Conservation (phyloP, 2,888 invertebrate genomes). For the Thyatira batis region DNA sequence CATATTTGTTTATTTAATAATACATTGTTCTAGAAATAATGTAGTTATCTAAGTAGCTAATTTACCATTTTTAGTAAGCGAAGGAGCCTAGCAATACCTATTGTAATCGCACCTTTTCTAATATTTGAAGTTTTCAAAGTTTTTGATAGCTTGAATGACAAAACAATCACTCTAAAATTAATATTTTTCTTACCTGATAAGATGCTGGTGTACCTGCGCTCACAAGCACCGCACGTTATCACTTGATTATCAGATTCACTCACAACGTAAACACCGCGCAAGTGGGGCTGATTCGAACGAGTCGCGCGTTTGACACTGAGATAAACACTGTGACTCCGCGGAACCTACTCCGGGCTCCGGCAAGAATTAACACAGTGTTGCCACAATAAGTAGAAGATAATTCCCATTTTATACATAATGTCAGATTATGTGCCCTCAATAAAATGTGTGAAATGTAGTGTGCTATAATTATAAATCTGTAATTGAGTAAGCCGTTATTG, state of each 20-base stretch:
- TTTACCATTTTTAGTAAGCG: neutral
- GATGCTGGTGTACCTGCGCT: slow-evolving; percentile 15
- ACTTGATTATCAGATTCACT: slow-evolving; percentile 47
- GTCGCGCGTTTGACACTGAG: slow-evolving; percentile 41
- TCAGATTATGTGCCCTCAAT: neutral
- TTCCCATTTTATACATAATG: slow-evolving; percentile 19
- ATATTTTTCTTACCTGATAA: slow-evolving; percentile 38
- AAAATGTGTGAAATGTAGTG: too few relatives aligned
- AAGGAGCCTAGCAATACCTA: neutral
- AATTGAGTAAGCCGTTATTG: too few relatives aligned
- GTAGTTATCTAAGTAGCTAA: neutral
- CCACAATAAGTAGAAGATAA: slow-evolving; percentile 26
- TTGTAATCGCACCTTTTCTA: neutral
- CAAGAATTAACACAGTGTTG: slow-evolving; percentile 37
- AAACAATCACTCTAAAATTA: neutral
- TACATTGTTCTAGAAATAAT: neutral
- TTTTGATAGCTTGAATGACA: slow-evolving; percentile 19
- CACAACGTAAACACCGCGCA: slow-evolving; percentile 52
- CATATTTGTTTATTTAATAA: neutral
- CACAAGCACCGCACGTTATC: slow-evolving; percentile 53
- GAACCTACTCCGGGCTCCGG: slow-evolving; percentile 22
- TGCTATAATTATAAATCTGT: too few relatives aligned
- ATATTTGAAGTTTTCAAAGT: slow-evolving; percentile 11
- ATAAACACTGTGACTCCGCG: slow-evolving; percentile 46
- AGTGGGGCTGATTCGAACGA: slow-evolving; percentile 14